Base-by-base conservation (phyloP, 2,888 invertebrate species). In the Pristionchus entomophagus region DNA sequence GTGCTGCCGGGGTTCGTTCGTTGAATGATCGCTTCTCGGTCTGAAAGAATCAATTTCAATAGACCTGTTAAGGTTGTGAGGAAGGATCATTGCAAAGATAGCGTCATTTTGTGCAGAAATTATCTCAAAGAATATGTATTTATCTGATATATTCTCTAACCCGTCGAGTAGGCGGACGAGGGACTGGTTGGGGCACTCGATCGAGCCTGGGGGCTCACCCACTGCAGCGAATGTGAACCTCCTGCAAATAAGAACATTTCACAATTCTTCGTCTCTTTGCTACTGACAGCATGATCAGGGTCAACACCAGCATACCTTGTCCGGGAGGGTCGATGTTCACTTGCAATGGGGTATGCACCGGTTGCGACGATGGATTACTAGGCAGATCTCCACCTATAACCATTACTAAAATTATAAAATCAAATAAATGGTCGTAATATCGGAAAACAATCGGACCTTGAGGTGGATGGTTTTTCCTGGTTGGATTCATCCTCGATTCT, bases 131-230 rank as follows among this genome's bases (percentile, higher is more conserved):
- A n/a, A n/a, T n/a, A n/a, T n/a, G n/a, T n/a, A n/a, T n/a, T n/a
- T n/a, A n/a, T n/a, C n/a, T n/a, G n/a, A n/a, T n/a, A n/a, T n/a
- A n/a, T n/a, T n/a, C n/a, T n/a, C n/a, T n/a, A n/a, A 87, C 87
- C 87, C 62, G 87, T 87, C 12, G 87, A 69, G 53, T 86, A 87
- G 26, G 86, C 86, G 32, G 87, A 86, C 45, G 87, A 84, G 29
- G 87, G 87, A 87, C 87, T 87, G n/a, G 65, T 86, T 17, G 87
- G 87, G 0, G 87, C 87, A 49, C 86, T 87, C 32, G 32, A 32
- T 2, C 49, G 49, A 49, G 82, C 84, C 4, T 86, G 85, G n/a
- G 85, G 84, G 35, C 87, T 83, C 49, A 86, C 82, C 29, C 86
- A 87, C 49, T 78, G 86, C 84, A 81, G 87, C 35, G 26, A 22